Evolutionary conservation across 1,140 invertebrate species (phyloP).

Genomic region (Callitettix versicolor): DNA sequence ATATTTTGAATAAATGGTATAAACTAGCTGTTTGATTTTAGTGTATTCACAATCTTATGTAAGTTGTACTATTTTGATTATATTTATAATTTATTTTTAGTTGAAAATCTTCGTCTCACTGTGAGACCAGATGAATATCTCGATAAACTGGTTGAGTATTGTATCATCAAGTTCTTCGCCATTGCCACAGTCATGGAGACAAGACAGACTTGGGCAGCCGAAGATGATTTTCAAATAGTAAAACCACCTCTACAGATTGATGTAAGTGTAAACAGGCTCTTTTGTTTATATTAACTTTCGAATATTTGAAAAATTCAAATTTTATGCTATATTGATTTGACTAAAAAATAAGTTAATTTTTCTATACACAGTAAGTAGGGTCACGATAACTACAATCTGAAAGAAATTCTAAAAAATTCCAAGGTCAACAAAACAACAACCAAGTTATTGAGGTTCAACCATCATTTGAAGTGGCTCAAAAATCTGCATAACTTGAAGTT

Average conservation of each 20-base stretch:
- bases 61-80: neutral
- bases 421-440: too few species aligned
- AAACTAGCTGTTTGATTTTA: too few species aligned
- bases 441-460: too few species aligned
- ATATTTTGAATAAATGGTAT: too few species aligned
- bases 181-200: conserved; percentile 56
- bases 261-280: conserved; percentile 25
- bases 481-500: too few species aligned
- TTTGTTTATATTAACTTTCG: conserved; percentile 13
- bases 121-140: conserved; percentile 41
- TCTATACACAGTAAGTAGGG: neutral
- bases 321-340: neutral
- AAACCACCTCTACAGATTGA: conserved; percentile 46
- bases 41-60: too few species aligned
- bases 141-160: conserved; percentile 54
- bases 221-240: conserved; percentile 53
- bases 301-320: neutral
- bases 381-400: neutral
- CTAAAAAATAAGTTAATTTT: neutral
- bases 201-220: conserved; percentile 53
- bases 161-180: conserved; percentile 52
- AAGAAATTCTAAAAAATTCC: neutral
- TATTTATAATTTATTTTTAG: conserved; percentile 5
- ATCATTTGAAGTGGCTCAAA: too few species aligned
- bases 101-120: neutral